phyloP scores from a whole-genome alignment of 2,797 vertebrate species.

The Rhynchonycteris naso region DNA sequence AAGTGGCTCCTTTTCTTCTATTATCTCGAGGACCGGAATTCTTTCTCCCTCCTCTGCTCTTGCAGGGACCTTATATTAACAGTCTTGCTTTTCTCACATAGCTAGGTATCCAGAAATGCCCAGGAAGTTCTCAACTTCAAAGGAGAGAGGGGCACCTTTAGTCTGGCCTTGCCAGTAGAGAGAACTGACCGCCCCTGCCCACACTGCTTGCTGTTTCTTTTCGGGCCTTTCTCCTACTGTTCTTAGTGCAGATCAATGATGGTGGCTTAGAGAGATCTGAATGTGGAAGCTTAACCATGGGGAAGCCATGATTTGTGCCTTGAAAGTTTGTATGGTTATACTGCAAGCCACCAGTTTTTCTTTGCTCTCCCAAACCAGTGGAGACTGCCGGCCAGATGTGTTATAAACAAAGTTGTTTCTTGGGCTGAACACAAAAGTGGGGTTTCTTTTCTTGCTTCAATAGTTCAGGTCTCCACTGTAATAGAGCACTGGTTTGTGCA shows the following conservation, averaged over 20 bases:
- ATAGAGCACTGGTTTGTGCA: background rate
- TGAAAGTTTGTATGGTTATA: background rate
- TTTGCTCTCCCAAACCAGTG: background rate
- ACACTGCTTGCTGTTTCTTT: background rate
- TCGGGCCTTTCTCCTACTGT: background rate
- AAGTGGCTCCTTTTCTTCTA: background rate
- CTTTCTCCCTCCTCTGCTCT: background rate
- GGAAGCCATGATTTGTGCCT: conserved; percentile 15
- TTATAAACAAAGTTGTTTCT: background rate
- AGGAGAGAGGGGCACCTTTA: background rate
- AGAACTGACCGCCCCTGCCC: background rate
- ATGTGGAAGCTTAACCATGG: background rate
- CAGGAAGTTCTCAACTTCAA: background rate
- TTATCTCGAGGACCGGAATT: background rate
- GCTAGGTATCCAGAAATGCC: background rate
- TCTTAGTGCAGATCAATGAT: background rate
- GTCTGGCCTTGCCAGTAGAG: background rate
- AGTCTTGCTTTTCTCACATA: background rate
- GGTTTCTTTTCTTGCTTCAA: background rate
- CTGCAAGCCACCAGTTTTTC: background rate
- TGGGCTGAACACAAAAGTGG: background rate
- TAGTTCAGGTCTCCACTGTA: background rate
- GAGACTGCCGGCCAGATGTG: background rate
- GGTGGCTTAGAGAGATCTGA: background rate
- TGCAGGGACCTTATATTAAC: background rate